Conservation (phyloP, 2,797 vertebrate genomes). For the Tapera naevia region DNA sequence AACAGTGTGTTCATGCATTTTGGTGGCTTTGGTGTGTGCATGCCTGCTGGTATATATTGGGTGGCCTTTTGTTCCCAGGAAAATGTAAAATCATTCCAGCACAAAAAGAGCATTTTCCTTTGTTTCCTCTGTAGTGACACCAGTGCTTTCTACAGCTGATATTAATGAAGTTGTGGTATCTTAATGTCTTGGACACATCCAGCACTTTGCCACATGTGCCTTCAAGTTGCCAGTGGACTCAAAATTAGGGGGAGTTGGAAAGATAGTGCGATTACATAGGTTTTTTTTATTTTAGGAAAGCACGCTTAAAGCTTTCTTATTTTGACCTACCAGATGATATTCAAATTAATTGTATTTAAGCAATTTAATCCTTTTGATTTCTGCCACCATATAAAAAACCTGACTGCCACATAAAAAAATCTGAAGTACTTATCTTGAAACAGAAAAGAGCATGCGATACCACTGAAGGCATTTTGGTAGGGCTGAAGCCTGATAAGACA, state of each 20-base stretch:
- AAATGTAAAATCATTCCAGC: background rate
- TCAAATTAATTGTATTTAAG: background rate
- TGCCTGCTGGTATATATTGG: background rate
- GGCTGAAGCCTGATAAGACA: background rate
- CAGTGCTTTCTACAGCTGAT: background rate
- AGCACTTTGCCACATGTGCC: rapidly evolving
- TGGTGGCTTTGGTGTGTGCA: background rate
- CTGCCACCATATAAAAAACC: background rate
- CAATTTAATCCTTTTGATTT: background rate
- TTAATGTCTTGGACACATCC: background rate
- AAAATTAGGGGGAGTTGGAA: background rate
- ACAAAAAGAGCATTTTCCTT: background rate
- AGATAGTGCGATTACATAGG: background rate
- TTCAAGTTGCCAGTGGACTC: background rate
- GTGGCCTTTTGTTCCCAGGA: background rate
- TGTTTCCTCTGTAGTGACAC: background rate
- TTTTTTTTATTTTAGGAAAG: background rate
- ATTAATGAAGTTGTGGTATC: background rate
- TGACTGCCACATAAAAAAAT: background rate
- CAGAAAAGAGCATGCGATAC: background rate
- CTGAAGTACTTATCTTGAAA: background rate
- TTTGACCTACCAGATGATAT: background rate
- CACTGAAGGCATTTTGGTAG: background rate
- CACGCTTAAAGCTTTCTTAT: background rate
- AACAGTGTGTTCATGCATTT: background rate